A percentile compares a stretch with the other conserved stretches of the same genome.
phyloP scores from a whole-genome alignment of 2,113 vertebrate genomes.

The Etia nguti region DNA sequence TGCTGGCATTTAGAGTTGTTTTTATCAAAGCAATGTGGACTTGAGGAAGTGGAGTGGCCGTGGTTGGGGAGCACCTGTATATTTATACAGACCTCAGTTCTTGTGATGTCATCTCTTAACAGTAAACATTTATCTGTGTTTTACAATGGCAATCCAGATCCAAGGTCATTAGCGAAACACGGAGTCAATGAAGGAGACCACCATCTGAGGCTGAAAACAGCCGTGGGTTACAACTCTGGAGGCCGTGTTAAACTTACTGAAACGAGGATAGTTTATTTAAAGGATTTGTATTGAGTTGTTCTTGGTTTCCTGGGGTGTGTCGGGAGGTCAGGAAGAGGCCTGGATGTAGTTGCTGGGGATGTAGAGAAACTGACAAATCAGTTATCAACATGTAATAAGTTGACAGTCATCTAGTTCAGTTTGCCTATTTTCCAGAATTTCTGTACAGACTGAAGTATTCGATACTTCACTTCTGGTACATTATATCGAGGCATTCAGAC shows the following conservation, averaged over 20 bases:
- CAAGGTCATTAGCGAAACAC: slow-evolving; percentile 34
- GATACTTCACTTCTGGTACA: neutral
- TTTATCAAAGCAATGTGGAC: slow-evolving; percentile 45
- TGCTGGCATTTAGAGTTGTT: slow-evolving; percentile 24
- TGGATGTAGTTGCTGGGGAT: neutral
- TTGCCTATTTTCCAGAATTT: neutral
- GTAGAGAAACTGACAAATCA: neutral
- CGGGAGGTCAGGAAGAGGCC: neutral
- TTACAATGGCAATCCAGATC: slow-evolving; percentile 27
- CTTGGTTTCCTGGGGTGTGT: neutral
- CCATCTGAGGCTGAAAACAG: slow-evolving; percentile 24
- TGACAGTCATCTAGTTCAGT: neutral
- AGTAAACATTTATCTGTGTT: slow-evolving; percentile 63
- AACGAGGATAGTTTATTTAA: slow-evolving; percentile 6
- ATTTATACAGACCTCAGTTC: slow-evolving; percentile 59
- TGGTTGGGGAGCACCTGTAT: slow-evolving; percentile 45
- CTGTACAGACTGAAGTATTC: neutral
- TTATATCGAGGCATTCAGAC: neutral
- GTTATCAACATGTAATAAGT: neutral
- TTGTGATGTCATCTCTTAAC: slow-evolving; percentile 66
- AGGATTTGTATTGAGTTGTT: neutral
- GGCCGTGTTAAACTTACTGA: neutral
- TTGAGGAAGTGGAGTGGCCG: slow-evolving; percentile 22
- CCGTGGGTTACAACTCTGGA: neutral
- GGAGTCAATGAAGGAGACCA: slow-evolving; percentile 30